phyloP scores from a whole-genome alignment of 2,113 vertebrate genomes.

The Rhipidura dahli region DNA sequence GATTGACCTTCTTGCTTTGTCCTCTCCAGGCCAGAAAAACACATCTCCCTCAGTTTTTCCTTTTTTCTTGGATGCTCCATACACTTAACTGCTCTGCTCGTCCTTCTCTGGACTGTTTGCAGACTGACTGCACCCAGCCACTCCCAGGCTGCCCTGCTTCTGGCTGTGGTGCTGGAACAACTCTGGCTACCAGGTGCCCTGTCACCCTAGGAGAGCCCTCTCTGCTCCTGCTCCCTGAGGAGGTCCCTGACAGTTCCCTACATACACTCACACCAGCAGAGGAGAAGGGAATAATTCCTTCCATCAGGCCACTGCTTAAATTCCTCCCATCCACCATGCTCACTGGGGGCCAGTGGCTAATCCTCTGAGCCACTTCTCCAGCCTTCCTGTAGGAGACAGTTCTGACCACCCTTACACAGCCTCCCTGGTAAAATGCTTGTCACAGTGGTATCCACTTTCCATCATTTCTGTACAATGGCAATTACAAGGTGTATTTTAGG shows the following conservation, averaged over 20 bases:
- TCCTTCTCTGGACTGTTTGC: background rate
- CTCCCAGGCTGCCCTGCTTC: background rate
- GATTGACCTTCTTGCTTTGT: background rate
- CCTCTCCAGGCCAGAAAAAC: background rate
- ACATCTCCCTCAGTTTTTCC: background rate
- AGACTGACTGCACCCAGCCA: background rate
- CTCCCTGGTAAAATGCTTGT: background rate
- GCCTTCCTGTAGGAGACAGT: background rate
- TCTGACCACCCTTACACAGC: background rate
- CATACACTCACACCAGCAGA: background rate
- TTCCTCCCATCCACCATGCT: background rate
- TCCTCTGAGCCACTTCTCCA: background rate
- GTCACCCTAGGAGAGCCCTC: too few species aligned
- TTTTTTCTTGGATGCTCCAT: background rate
- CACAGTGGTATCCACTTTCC: background rate
- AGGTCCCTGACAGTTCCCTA: background rate
- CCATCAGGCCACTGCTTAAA: rapidly evolving
- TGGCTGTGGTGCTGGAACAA: background rate
- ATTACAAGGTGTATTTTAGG: background rate
- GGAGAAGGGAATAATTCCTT: background rate
- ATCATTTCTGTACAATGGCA: background rate
- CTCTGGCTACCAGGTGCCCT: background rate
- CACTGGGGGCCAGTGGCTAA: background rate
- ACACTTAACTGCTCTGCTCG: background rate
- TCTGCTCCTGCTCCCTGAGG: background rate